Conservation (phyloP, 2,888 invertebrate species). For the Cerceris rybyensis region DNA sequence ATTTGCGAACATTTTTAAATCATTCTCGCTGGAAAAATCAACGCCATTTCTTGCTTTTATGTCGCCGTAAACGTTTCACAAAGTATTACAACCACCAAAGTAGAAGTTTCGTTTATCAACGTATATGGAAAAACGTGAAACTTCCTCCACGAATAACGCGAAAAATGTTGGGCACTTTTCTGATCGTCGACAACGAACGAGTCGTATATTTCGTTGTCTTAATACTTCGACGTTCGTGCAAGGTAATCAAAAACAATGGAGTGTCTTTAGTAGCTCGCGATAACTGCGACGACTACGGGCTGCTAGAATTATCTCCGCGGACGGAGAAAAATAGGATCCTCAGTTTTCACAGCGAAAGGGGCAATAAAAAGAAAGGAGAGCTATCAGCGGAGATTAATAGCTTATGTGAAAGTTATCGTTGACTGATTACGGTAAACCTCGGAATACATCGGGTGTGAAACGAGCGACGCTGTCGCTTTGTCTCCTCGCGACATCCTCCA, state of each 20-base stretch:
- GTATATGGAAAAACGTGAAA: background rate
- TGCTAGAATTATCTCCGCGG: constrained; percentile 8
- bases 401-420: constrained; percentile 47
- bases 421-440: constrained; percentile 36
- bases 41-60: no score
- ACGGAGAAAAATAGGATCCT: constrained; percentile 30
- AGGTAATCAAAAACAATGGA: constrained; percentile 16
- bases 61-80: no score
- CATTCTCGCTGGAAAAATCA: no score
- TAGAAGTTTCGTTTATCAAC: no score
- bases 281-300: constrained; percentile 7
- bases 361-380: constrained; percentile 30
- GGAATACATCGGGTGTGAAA: constrained; percentile 18
- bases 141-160: background rate
- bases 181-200: background rate
- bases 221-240: background rate
- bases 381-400: constrained; percentile 45
- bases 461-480: constrained; percentile 26
- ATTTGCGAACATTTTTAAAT: no score
- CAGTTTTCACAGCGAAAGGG: constrained; percentile 13
- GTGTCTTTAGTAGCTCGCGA: constrained; percentile 21
- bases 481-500: constrained; percentile 14
- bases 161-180: background rate
- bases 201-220: background rate
- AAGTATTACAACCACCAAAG: no score